Evolutionary conservation across 2,113 vertebrate genomes (phyloP), one percentile per base, ranked within the genome.

Genomic region (Elachura formosa): DNA sequence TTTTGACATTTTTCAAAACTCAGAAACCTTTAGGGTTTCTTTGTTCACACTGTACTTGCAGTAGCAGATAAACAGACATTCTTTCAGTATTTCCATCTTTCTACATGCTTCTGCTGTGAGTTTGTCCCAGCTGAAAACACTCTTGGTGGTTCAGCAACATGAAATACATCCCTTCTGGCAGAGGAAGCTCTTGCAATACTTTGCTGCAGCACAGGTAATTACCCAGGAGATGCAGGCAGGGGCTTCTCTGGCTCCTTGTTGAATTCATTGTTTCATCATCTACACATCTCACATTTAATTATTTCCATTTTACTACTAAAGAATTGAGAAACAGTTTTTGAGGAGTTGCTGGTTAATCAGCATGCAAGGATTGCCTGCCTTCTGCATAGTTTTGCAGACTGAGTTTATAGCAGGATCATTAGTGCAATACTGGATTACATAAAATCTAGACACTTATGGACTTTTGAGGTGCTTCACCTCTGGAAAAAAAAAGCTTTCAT

Each of bases 291-390:
- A 75, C 54, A 69, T 77, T 88, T 91, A 85, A 86, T 93, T 88
- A 21, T 95, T 94, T 96, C 52, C 12, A n/a, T 83, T 95, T 92
- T 58, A 63, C 28, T 66, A 72, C 49, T 10, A 71, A 84, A 46
- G 62, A 95, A 90, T 21, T 87, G 48, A 86, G 48, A 95, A 95
- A 79, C 12, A 34, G 52, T 31, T 89, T 95, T 90, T 67, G 62
- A 94, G 76, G 55, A 72, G 41, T 43, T 86, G 34, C 46, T 75
- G 64, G 52, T 20, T 89, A 80, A 93, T 61, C 49, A 56, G 45
- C 72, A 76, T 38, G 33, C 23, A 64, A 58, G 45, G 21, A 61
- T 68, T 74, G 52, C 38, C 74, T 85, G 13, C 20, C 38, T 90
- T 7, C 33, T 87, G 56, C 14, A 38, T 72, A 49, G 31, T 69